phyloP scores from a whole-genome alignment of 1,140 invertebrate species.

The Drosophila asahinai region DNA sequence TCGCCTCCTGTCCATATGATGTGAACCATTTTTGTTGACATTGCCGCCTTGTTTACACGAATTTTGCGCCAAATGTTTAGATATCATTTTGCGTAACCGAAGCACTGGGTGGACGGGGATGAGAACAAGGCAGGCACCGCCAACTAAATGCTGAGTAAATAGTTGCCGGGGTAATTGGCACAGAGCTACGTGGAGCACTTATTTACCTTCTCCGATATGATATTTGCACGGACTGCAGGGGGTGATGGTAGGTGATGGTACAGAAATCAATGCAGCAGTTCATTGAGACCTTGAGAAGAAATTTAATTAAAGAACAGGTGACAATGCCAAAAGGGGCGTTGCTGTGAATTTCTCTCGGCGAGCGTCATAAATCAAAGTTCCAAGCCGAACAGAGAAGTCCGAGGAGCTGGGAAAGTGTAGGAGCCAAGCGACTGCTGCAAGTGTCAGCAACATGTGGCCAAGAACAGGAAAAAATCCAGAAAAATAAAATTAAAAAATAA shows the following conservation, averaged over 20 bases:
- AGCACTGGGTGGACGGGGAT: not conserved
- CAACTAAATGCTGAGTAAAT: conserved; percentile 69
- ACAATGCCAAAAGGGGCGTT: conserved; percentile 42
- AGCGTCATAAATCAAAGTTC: conserved; percentile 72
- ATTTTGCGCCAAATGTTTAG: conserved; percentile 56
- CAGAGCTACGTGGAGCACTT: conserved; percentile 51
- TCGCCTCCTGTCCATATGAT: conserved; percentile 44
- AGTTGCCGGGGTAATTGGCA: conserved; percentile 74
- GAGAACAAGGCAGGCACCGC: conserved; percentile 16
- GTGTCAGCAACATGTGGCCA: conserved; percentile 80
- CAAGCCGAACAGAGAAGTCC: conserved; percentile 20
- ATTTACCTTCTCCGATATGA: conserved; percentile 62
- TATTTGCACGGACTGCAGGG: conserved; percentile 28
- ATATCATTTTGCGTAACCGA: conserved; percentile 65
- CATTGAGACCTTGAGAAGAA: conserved; percentile 51
- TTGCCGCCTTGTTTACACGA: conserved; percentile 66
- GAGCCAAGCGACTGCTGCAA: conserved; percentile 60
- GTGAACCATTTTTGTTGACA: conserved; percentile 69
- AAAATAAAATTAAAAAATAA: conserved; percentile 54
- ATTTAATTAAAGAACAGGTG: conserved; percentile 81
- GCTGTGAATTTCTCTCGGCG: conserved; percentile 11
- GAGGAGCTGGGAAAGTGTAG: conserved; percentile 2
- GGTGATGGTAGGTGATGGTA: not conserved
- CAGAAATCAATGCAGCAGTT: conserved; percentile 56
- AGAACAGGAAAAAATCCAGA: conserved; percentile 55